These are phyloP conservation scores for Megalonaias nervosa DNA, from an alignment of 1,140 invertebrate species.

Conservation along the genomic window DNA sequence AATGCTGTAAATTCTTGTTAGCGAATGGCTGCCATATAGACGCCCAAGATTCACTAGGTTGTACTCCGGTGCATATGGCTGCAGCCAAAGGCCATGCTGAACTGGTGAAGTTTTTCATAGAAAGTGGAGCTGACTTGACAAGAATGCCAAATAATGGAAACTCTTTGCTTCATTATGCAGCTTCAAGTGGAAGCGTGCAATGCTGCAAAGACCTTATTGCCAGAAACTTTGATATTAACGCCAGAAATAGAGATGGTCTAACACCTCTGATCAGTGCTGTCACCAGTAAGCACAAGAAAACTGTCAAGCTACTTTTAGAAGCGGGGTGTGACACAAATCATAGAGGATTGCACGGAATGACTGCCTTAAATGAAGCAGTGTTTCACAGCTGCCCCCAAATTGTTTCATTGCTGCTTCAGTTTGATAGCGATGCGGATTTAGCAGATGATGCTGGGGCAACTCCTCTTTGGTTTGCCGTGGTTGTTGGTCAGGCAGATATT, in stretches of 20 bases:
- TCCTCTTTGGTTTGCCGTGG: slow-evolving; percentile 64
- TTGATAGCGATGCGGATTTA: slow-evolving; percentile 54
- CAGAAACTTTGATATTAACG: slow-evolving; percentile 61
- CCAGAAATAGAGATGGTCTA: slow-evolving; percentile 58
- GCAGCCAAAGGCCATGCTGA: slow-evolving; percentile 54
- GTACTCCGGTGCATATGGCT: slow-evolving; percentile 62
- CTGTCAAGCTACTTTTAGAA: slow-evolving; percentile 49
- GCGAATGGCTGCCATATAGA: slow-evolving; percentile 64
- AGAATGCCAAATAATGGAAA: slow-evolving; percentile 57
- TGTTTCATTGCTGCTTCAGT: slow-evolving; percentile 53
- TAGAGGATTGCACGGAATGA: slow-evolving; percentile 59
- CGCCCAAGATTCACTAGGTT: slow-evolving; percentile 59
- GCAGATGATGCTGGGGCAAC: slow-evolving; percentile 58
- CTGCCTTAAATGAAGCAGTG: slow-evolving; percentile 62
- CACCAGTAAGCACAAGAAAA: slow-evolving; percentile 52
- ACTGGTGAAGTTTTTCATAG: slow-evolving; percentile 57
- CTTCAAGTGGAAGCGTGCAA: slow-evolving; percentile 59
- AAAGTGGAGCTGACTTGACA: slow-evolving; percentile 54
- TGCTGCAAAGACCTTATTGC: slow-evolving; percentile 61
- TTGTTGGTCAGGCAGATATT: slow-evolving; percentile 47
- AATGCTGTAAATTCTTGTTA: slow-evolving; percentile 74
- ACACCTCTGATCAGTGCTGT: slow-evolving; percentile 65
- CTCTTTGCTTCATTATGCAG: slow-evolving; percentile 66
- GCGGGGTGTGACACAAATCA: slow-evolving; percentile 49
- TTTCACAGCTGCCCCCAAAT: slow-evolving; percentile 55